Percentiles rank a stretch among this genome's conserved stretches.
phyloP scores from a whole-genome alignment of 2,113 vertebrate species.

The Pelecanus crispus region DNA sequence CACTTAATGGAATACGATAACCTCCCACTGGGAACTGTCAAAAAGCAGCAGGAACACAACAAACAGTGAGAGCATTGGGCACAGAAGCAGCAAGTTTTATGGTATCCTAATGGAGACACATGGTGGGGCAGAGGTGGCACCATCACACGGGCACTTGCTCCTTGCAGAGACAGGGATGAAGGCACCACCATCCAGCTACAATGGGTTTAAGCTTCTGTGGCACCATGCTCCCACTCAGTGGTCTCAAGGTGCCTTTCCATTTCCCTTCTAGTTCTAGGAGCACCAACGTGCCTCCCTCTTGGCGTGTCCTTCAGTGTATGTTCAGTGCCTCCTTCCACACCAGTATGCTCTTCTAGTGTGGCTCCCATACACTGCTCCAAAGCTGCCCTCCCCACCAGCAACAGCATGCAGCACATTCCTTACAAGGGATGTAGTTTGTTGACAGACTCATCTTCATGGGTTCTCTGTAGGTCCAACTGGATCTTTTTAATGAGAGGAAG shows the following conservation, averaged over 20 bases:
- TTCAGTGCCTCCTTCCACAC: not conserved
- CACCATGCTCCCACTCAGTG: not conserved
- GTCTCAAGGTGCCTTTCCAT: not conserved
- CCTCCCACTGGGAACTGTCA: not conserved
- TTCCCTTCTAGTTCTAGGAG: not conserved
- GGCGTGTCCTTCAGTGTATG: not conserved
- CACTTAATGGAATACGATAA: not conserved
- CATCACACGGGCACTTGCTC: not conserved
- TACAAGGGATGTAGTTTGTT: constrained; percentile 97
- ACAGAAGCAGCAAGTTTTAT: not conserved
- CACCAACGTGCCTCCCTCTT: not conserved
- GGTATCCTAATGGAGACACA: not conserved
- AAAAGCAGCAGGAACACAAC: not conserved
- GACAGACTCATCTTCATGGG: constrained; percentile 97
- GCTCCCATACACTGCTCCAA: not conserved
- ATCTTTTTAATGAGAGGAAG: constrained; percentile 96
- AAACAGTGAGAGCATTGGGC: not conserved
- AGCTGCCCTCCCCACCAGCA: not conserved
- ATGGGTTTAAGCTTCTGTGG: not conserved
- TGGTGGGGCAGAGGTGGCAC: not conserved
- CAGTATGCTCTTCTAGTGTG: not conserved
- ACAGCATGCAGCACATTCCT: constrained; percentile 21
- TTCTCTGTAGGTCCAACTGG: constrained; percentile 93
- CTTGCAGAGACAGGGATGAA: not conserved
- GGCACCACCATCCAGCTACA: not conserved